Percentiles rank a stretch among this genome's conserved stretches.
Evolutionary conservation across 2,797 vertebrate species (phyloP).

Genomic region (Phoxinus dragarum): DNA sequence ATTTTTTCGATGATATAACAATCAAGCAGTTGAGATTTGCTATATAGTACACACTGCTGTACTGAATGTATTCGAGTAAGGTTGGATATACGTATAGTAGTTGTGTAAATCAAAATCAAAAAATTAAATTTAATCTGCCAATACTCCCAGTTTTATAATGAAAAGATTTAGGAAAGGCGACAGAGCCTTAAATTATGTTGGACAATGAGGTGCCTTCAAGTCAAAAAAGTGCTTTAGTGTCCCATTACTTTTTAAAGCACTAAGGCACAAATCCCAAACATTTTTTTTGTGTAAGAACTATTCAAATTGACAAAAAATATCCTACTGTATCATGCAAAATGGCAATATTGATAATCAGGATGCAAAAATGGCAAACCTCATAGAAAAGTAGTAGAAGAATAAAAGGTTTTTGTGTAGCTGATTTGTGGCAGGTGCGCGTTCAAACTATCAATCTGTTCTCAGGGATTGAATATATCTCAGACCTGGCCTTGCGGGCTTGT

Average conservation of each 20-base stretch:
- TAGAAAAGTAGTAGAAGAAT: not conserved
- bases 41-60: not conserved
- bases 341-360: not conserved
- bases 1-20: not conserved
- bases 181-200: not conserved
- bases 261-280: not conserved
- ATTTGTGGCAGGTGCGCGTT: not conserved
- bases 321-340: not conserved
- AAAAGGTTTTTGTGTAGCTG: not conserved
- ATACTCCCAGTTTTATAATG: too few relatives aligned
- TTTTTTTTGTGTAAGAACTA: not conserved
- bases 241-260: not conserved
- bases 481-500: constrained; percentile 90
- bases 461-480: constrained; percentile 12
- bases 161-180: too few relatives aligned
- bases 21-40: not conserved
- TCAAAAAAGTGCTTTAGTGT: not conserved
- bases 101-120: not conserved
- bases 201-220: not conserved
- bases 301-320: not conserved
- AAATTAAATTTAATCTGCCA: not conserved
- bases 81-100: not conserved
- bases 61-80: too few relatives aligned
- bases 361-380: not conserved
- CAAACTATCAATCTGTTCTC: not conserved